phyloP scores from a whole-genome alignment of 2,797 vertebrate species.

The Tapirus indicus region DNA sequence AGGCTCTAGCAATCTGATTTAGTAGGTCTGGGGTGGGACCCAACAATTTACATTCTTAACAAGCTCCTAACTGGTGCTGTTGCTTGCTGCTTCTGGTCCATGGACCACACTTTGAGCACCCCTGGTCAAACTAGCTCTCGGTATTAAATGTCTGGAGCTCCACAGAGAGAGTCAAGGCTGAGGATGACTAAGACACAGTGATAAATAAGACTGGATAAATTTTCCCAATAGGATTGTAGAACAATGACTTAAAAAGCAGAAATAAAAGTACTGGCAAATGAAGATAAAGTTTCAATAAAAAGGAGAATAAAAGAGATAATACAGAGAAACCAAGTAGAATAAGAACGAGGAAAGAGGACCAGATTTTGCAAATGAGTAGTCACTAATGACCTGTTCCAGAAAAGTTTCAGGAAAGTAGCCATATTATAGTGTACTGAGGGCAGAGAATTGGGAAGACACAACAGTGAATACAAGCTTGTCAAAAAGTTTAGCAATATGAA shows the following conservation, averaged over 20 bases:
- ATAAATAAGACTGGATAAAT: background rate
- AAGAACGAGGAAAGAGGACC: background rate
- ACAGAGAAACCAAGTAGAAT: background rate
- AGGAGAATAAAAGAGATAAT: background rate
- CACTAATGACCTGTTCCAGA: background rate
- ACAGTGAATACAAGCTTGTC: background rate
- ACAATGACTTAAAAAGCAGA: background rate
- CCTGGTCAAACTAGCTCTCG: background rate
- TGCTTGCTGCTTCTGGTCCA: background rate
- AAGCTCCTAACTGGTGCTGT: background rate
- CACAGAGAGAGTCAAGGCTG: background rate
- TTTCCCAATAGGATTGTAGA: background rate
- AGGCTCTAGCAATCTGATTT: background rate
- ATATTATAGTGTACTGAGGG: background rate
- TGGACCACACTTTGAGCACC: background rate
- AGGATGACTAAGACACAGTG: background rate
- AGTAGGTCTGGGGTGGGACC: background rate
- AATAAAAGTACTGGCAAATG: background rate
- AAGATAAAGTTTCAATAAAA: background rate
- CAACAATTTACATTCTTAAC: background rate
- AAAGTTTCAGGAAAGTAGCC: background rate
- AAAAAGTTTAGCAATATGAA: background rate
- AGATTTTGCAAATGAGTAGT: background rate
- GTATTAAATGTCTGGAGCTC: background rate
- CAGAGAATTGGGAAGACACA: background rate